Evolutionary conservation across 2,797 vertebrate species (phyloP).

Genomic region (Iguana delicatissima): DNA sequence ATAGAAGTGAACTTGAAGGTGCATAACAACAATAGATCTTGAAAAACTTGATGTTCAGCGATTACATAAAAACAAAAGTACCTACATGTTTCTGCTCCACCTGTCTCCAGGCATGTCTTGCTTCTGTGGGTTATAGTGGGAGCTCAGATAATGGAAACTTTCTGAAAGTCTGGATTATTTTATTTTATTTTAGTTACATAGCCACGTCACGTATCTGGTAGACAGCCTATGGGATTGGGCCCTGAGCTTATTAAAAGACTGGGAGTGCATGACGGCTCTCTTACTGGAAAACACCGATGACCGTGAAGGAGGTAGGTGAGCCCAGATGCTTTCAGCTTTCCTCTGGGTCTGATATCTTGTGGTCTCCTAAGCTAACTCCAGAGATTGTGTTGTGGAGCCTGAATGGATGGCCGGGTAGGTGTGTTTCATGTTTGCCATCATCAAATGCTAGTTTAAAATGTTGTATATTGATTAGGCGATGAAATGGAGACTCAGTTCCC

Average conservation of each 20-base stretch:
- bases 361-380: neutral
- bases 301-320: constrained; percentile 76
- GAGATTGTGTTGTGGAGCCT: neutral
- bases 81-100: neutral
- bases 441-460: constrained; percentile 4
- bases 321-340: constrained; percentile 7
- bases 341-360: neutral
- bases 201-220: constrained; percentile 90
- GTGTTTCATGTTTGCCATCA: neutral
- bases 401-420: neutral
- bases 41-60: neutral
- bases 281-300: constrained; percentile 81
- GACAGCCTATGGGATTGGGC: constrained; percentile 95
- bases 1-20: no score
- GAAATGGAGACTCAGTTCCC: neutral
- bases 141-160: neutral
- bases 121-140: neutral
- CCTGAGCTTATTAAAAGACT: constrained; percentile 88
- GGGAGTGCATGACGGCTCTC: constrained; percentile 86
- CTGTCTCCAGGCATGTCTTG: neutral
- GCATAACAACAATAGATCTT: no score
- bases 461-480: neutral
- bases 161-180: constrained; percentile 6
- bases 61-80: neutral
- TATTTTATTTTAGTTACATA: constrained; percentile 82